These are phyloP conservation scores for Hylia prasina DNA, from an alignment of 2,113 vertebrate genomes.

Conservation along the genomic window DNA sequence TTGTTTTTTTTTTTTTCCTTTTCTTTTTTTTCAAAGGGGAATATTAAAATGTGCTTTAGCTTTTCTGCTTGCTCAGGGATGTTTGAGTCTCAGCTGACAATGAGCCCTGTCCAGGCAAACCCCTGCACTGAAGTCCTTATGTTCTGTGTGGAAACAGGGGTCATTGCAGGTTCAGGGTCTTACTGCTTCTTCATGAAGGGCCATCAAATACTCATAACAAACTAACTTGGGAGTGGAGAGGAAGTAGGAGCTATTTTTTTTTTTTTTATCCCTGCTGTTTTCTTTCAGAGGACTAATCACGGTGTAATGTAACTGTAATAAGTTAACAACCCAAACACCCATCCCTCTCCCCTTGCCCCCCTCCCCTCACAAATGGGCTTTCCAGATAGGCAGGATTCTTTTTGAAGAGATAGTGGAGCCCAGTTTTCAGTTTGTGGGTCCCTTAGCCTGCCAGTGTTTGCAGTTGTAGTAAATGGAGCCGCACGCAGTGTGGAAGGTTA, in stretches of 20 bases:
- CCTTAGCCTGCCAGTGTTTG: background rate
- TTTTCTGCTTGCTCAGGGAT: conserved; percentile 7
- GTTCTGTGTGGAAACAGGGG: conserved; percentile 20
- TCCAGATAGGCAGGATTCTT: background rate
- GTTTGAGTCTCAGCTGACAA: background rate
- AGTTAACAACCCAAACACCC: background rate
- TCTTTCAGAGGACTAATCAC: conserved; percentile 8
- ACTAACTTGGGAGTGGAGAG: conserved; percentile 32
- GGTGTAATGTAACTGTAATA: conserved; percentile 17
- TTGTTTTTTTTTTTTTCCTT: background rate
- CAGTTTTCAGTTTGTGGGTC: background rate
- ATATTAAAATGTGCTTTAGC: background rate
- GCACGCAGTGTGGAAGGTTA: background rate
- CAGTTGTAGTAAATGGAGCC: background rate
- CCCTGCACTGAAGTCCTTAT: background rate
- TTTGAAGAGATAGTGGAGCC: background rate
- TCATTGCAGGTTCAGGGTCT: conserved; percentile 43
- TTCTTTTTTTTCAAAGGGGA: background rate
- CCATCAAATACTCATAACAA: conserved; percentile 47
- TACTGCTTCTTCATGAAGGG: conserved; percentile 1
- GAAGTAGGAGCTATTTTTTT: background rate
- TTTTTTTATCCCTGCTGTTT: background rate
- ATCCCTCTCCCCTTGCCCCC: background rate
- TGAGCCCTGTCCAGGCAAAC: background rate
- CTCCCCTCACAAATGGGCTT: background rate